These are phyloP conservation scores for Cephus cinctus DNA, from an alignment of 1,140 invertebrate genomes.

Conservation along the genomic window DNA sequence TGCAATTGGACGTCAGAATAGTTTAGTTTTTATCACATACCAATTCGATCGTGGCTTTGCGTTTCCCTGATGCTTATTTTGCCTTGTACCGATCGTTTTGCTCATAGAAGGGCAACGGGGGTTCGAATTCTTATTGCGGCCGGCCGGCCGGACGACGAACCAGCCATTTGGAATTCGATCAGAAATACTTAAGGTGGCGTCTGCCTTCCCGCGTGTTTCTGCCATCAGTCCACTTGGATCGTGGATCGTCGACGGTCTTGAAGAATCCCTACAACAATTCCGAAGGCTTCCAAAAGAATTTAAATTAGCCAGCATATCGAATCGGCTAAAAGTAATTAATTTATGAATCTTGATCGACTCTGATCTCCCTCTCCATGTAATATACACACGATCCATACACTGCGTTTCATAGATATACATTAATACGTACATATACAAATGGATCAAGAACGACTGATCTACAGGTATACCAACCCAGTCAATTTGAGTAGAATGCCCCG, in stretches of 20 bases:
- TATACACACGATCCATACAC: no score
- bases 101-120: background rate
- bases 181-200: conserved; percentile 53
- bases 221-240: no score
- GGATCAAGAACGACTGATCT: no score
- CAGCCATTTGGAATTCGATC: conserved; percentile 48
- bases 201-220: conserved; percentile 21
- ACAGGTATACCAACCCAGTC: no score
- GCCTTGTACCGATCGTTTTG: background rate
- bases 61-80: background rate
- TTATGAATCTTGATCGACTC: conserved; percentile 41
- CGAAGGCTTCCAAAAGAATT: conserved; percentile 48
- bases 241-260: no score
- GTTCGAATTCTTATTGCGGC: background rate
- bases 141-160: conserved; percentile 8
- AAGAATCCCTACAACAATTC: conserved; percentile 16
- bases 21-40: background rate
- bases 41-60: background rate
- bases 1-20: background rate
- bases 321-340: conserved; percentile 55
- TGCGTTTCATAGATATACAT: no score
- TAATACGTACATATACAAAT: no score
- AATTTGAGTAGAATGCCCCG: no score
- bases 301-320: conserved; percentile 52
- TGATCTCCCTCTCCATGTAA: conserved; percentile 3